phyloP scores from a whole-genome alignment of 2,113 vertebrate genomes.

The Oxyruncus cristatus region DNA sequence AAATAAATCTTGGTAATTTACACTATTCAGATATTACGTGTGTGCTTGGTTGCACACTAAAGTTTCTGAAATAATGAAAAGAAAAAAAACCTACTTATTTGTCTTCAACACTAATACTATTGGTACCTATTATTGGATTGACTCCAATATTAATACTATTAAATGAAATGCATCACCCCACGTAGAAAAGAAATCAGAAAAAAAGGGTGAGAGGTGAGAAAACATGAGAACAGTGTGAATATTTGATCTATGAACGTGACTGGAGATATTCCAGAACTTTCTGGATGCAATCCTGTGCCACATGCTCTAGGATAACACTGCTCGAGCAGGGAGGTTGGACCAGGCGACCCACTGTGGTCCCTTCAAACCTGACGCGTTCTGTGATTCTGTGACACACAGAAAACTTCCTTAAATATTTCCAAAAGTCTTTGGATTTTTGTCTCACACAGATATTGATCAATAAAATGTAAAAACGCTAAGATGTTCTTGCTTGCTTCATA shows the following conservation, averaged over 20 bases:
- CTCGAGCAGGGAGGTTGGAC: background rate
- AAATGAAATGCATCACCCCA: background rate
- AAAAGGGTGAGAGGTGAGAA: too few species aligned
- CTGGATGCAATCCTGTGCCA: background rate
- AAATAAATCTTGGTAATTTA: background rate
- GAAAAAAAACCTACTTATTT: background rate
- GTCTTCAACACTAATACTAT: background rate
- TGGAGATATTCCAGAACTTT: background rate
- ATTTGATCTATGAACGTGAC: background rate
- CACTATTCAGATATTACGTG: background rate
- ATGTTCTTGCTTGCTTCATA: background rate
- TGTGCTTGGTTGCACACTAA: background rate
- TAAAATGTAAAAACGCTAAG: background rate
- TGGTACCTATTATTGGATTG: background rate
- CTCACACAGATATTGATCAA: background rate
- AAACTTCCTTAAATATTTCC: background rate
- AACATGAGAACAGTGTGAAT: background rate
- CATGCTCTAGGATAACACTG: background rate
- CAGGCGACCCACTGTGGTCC: background rate
- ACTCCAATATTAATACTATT: background rate
- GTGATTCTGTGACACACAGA: background rate
- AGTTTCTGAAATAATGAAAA: background rate
- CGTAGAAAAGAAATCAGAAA: background rate
- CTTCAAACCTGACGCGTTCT: background rate
- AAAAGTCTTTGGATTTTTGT: background rate